A percentile compares a stretch with the other conserved stretches of the same genome.
Conservation (phyloP, 2,113 vertebrate species). For the Stegastes partitus region DNA sequence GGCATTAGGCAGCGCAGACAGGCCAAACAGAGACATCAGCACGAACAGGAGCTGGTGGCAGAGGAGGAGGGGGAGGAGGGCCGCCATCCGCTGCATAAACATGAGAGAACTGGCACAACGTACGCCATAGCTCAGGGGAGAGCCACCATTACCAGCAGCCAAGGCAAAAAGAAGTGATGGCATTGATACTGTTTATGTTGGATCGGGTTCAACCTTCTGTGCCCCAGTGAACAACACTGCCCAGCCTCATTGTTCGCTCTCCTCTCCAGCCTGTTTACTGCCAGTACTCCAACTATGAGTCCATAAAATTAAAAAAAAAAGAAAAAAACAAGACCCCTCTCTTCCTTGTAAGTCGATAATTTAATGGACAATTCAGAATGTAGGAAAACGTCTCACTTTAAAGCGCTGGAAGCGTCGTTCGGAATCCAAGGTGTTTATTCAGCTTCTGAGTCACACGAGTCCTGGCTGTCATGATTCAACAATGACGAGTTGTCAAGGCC, state of each 20-base stretch:
- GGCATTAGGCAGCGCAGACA: conserved; percentile 14
- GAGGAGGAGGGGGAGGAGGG: background rate
- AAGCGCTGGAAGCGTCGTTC: conserved; percentile 40
- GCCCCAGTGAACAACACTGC: conserved; percentile 27
- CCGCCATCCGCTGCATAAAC: conserved; percentile 51
- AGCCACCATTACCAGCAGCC: conserved; percentile 13
- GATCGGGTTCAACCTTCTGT: conserved; percentile 36
- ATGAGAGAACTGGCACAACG: conserved; percentile 53
- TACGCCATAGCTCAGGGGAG: conserved; percentile 31
- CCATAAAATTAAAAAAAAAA: conserved; percentile 9
- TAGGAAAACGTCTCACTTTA: conserved; percentile 10
- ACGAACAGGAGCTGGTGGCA: conserved; percentile 2
- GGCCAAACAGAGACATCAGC: conserved; percentile 56
- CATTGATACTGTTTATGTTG: conserved; percentile 62
- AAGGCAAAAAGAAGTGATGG: conserved; percentile 47
- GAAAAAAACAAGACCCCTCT: background rate
- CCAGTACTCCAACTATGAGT: conserved; percentile 15
- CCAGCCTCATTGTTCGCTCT: conserved; percentile 40
- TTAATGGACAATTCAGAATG: conserved; percentile 8
- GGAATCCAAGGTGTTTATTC: conserved; percentile 48
- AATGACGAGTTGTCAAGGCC: conserved; percentile 49
- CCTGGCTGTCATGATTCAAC: conserved; percentile 57
- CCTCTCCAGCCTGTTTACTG: conserved; percentile 2
- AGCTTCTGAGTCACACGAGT: conserved; percentile 35
- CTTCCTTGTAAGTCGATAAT: background rate